phyloP scores from a whole-genome alignment of 1,140 invertebrate species.

The Lineus longissimus region DNA sequence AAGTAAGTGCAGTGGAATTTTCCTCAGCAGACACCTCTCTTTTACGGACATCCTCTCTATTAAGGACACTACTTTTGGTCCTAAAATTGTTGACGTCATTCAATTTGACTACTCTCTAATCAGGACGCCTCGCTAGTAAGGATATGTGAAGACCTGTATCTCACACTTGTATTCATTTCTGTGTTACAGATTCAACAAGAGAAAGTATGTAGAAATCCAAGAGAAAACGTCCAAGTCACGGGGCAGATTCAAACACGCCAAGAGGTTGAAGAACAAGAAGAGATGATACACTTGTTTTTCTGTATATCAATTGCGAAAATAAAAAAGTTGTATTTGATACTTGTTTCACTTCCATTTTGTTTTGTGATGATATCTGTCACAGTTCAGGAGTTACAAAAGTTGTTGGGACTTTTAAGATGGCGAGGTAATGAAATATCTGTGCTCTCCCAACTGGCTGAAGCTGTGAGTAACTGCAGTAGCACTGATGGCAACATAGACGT shows the following conservation, averaged over 20 bases:
- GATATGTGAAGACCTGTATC: neutral
- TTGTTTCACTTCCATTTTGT: too few relatives aligned
- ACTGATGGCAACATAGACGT: too few relatives aligned
- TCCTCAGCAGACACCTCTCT: neutral
- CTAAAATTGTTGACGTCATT: neutral
- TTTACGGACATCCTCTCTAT: neutral
- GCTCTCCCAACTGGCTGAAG: too few relatives aligned
- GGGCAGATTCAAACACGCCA: conserved; percentile 59
- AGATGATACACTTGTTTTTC: conserved; percentile 2
- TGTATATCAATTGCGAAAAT: neutral
- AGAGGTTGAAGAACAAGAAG: conserved; percentile 57
- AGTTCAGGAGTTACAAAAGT: too few relatives aligned
- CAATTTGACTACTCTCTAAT: neutral
- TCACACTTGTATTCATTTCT: conserved; percentile 13
- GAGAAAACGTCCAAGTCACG: conserved; percentile 64
- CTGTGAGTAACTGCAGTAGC: too few relatives aligned
- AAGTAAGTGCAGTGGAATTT: conserved; percentile 58
- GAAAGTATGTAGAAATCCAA: conserved; percentile 75
- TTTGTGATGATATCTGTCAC: too few relatives aligned
- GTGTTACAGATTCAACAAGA: conserved; percentile 64
- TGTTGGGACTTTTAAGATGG: too few relatives aligned
- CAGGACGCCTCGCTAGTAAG: neutral
- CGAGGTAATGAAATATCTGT: too few relatives aligned
- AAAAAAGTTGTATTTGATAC: too few relatives aligned
- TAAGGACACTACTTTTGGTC: too few relatives aligned